Percentiles rank a stretch among this genome's conserved stretches.
Evolutionary conservation across 2,888 invertebrate genomes (phyloP).

Genomic region (Stenoptilia bipunctidactyla): DNA sequence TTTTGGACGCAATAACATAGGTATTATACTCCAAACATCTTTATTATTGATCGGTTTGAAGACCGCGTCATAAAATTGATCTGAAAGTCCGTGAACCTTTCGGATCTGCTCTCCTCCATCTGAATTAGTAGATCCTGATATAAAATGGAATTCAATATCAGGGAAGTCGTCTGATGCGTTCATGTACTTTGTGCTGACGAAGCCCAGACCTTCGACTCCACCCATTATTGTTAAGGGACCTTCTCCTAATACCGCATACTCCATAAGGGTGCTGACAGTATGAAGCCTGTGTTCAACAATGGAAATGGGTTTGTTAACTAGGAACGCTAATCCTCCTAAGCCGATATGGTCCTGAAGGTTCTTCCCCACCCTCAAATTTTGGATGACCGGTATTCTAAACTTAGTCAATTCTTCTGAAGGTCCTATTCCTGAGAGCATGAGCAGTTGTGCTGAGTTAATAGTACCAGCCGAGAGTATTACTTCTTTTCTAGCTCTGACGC

Average conservation of each 20-base stretch:
- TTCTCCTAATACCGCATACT: slow-evolving; percentile 86
- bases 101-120: slow-evolving; percentile 87
- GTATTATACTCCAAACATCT: slow-evolving; percentile 88
- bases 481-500: slow-evolving; percentile 84
- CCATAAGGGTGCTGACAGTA: slow-evolving; percentile 82
- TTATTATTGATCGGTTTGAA: slow-evolving; percentile 81
- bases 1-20: slow-evolving; percentile 85
- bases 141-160: slow-evolving; percentile 91
- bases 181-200: slow-evolving; percentile 88
- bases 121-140: slow-evolving; percentile 88
- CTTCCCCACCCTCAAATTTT: slow-evolving; percentile 85
- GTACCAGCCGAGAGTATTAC: slow-evolving; percentile 93
- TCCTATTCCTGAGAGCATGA: slow-evolving; percentile 94
- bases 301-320: slow-evolving; percentile 82
- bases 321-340: slow-evolving; percentile 86
- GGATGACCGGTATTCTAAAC: slow-evolving; percentile 82
- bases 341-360: slow-evolving; percentile 93
- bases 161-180: slow-evolving; percentile 87
- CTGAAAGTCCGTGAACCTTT: slow-evolving; percentile 83
- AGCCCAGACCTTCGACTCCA: slow-evolving; percentile 90
- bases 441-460: slow-evolving; percentile 91
- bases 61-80: slow-evolving; percentile 79
- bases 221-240: slow-evolving; percentile 90
- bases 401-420: slow-evolving; percentile 79
- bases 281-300: slow-evolving; percentile 85